A percentile compares a stretch with the other conserved stretches of the same genome.
phyloP scores from a whole-genome alignment of 2,888 invertebrate genomes.

The Pyrocoelia pectoralis region DNA sequence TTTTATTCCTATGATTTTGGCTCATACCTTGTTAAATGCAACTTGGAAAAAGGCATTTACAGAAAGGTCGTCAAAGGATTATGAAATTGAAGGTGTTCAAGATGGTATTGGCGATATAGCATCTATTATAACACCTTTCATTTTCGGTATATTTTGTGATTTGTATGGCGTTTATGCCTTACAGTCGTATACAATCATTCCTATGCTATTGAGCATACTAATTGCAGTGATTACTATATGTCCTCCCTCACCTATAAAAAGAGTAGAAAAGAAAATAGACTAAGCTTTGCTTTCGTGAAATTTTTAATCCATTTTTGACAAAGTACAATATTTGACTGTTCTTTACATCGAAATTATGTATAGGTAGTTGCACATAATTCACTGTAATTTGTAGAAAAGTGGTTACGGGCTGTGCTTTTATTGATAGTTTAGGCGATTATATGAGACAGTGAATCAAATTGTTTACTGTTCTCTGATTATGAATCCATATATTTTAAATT shows the following conservation, averaged over 20 bases:
- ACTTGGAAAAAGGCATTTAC: constrained; percentile 21
- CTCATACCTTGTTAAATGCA: constrained; percentile 15
- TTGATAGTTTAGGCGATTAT: no score
- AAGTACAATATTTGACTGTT: no score
- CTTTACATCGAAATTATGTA: no score
- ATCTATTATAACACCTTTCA: constrained; percentile 16
- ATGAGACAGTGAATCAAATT: no score
- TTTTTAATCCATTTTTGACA: no score
- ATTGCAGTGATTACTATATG: background rate
- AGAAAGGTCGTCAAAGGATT: background rate
- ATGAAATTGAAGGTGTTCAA: constrained; percentile 19
- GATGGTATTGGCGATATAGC: constrained; percentile 19
- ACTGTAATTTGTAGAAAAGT: no score
- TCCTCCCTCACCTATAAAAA: background rate
- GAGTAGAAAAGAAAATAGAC: no score
- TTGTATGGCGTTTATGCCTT: constrained; percentile 23
- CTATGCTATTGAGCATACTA: constrained; percentile 9
- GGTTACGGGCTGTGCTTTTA: no score
- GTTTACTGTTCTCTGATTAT: no score
- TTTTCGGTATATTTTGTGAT: constrained; percentile 32
- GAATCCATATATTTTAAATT: no score
- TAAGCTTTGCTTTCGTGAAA: no score
- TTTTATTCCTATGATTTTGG: constrained; percentile 27
- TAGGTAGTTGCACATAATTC: no score
- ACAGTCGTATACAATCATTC: constrained; percentile 22